These are phyloP conservation scores for Synanthedon vespiformis DNA, from an alignment of 2,888 invertebrate species.

Conservation along the genomic window DNA sequence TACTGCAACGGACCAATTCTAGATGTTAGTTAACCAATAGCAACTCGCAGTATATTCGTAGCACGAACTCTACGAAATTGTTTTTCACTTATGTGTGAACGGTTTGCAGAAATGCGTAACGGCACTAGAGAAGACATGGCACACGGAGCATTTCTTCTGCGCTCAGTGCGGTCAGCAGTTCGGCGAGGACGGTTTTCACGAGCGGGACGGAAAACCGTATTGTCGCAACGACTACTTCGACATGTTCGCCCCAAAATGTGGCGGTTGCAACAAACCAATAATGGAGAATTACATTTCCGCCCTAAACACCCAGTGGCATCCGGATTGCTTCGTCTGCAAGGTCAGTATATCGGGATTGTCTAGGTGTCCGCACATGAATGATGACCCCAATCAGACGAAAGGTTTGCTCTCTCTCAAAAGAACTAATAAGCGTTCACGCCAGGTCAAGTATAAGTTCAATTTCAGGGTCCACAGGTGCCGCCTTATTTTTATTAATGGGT, in stretches of 20 bases:
- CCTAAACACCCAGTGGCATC: conserved; percentile 97
- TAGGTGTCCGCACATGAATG: too few species aligned
- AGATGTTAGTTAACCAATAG: conserved; percentile 79
- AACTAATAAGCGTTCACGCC: conserved; percentile 22
- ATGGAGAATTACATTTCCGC: conserved; percentile 99
- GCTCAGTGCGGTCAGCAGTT: conserved; percentile 97
- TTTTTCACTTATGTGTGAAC: conserved; percentile 6
- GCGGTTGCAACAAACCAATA: conserved; percentile 94
- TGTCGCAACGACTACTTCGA: conserved; percentile 97
- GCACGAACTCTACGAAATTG: not conserved
- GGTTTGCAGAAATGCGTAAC: conserved; percentile 95
- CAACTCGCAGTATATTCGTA: not conserved
- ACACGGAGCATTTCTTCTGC: conserved; percentile 99
- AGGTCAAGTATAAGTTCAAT: conserved; percentile 40
- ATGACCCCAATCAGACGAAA: conserved; percentile 3
- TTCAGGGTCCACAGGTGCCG: conserved; percentile 1
- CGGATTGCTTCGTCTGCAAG: conserved; percentile 98
- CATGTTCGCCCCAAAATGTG: conserved; percentile 98
- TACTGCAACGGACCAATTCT: conserved; percentile 99
- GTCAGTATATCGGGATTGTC: conserved; percentile 71
- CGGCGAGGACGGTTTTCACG: conserved; percentile 98
- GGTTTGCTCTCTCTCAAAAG: conserved; percentile 9
- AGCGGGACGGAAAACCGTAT: conserved; percentile 94
- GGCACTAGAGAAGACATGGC: conserved; percentile 97
- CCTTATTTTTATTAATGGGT: conserved; percentile 15